These are phyloP conservation scores for Carlito syrichta DNA, from an alignment of 2,113 vertebrate genomes.

Conservation along the genomic window DNA sequence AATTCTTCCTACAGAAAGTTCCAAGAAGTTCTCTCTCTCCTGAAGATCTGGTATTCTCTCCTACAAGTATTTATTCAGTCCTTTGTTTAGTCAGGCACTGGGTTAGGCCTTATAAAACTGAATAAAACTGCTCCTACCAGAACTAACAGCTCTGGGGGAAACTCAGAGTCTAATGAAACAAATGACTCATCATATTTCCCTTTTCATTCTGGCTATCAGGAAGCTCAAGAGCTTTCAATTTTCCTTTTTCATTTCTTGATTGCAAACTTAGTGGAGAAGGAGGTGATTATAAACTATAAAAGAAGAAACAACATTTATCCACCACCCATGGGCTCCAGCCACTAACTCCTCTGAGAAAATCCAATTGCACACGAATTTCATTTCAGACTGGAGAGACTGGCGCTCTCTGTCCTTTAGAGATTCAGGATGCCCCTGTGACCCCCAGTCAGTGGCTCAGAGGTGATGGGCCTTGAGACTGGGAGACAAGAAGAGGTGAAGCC, in stretches of 20 bases:
- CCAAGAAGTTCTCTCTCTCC: background rate
- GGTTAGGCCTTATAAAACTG: background rate
- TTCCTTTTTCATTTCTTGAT: background rate
- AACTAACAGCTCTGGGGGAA: background rate
- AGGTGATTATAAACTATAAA: background rate
- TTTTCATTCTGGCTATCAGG: slow-evolving; percentile 20
- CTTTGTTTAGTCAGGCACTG: background rate
- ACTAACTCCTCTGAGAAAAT: background rate
- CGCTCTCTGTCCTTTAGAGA: background rate
- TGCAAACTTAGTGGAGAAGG: background rate
- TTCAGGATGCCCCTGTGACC: accelerated
- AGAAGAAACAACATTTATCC: background rate
- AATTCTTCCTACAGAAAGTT: background rate
- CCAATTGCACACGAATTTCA: accelerated
- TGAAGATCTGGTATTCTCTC: background rate
- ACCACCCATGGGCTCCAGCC: background rate
- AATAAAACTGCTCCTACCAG: background rate
- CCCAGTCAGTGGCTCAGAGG: background rate
- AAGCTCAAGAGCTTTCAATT: background rate
- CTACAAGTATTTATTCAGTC: background rate
- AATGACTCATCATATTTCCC: background rate
- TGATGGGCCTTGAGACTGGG: background rate
- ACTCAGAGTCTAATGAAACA: background rate
- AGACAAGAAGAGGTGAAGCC: background rate
- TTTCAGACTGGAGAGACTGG: background rate